Base-by-base conservation (phyloP, 2,888 invertebrate genomes). In the Branchinecta sandiegonensis region DNA sequence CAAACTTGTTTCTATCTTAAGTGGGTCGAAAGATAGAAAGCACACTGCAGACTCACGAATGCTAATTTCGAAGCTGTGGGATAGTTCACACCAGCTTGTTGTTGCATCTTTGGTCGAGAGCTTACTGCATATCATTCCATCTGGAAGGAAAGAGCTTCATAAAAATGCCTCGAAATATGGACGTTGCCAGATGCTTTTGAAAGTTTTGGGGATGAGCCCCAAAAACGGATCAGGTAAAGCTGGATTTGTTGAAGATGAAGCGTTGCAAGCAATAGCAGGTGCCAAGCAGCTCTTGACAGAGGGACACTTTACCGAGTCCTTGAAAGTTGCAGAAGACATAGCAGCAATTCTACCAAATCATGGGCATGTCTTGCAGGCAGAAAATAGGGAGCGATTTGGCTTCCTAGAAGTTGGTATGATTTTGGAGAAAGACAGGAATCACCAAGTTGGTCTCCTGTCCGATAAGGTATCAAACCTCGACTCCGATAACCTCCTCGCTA, bases 101-200 rank as follows among this genome's bases (percentile, higher is more conserved):
- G 14, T 56, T 9, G 56, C 14, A 14, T 56, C 56, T 14, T n/a
- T 56, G 56, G 17, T 56, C 17, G 56, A 56, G 56, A 56, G 17
- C 17, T 14, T 56, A 17, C 56, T 56, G 56, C n/a, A n/a, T 8
- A 56, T 56, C 17, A 17, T 10, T 17, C n/a, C 56, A 14, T 14
- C n/a, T 56, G 17, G 56, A 14, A n/a, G 56, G 14, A 56, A 56
- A 56, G n/a, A n/a, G n/a, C 56, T 56, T 56, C 56, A 56, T 56
- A 37, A 37, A 37, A 37, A 37, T 37, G 37, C 37, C 37, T 56
- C 56, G 7, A 56, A 56, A 56, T 56, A 56, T 56, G 56, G 9
- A n/a, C 17, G 14, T 56, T n/a, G n/a, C 17, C 56, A 56, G 56
- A n/a, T 56, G 10, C 56, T 56, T 56, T 56, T 14, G 8, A 56